phyloP scores from a whole-genome alignment of 2,113 vertebrate species.

The Pseudorhombus dupliciocellatus region DNA sequence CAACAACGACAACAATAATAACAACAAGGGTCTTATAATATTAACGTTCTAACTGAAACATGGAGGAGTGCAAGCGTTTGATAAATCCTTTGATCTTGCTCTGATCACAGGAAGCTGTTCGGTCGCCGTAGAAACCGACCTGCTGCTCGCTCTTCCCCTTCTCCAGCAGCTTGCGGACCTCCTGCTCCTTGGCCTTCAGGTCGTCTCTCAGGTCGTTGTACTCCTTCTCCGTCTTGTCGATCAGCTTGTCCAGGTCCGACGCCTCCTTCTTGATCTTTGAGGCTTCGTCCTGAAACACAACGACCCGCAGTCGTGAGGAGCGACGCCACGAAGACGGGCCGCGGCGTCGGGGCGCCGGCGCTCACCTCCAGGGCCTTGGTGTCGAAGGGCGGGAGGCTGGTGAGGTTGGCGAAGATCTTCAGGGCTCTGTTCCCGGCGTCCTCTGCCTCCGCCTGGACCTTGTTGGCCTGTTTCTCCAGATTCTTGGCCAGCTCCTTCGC shows the following conservation, averaged over 20 bases:
- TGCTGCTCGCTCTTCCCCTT: constrained; percentile 96
- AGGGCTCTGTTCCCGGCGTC: constrained; percentile 89
- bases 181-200: constrained; percentile 89
- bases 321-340: background rate
- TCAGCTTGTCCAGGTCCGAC: constrained; percentile 88
- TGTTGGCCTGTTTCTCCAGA: constrained; percentile 92
- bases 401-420: constrained; percentile 93
- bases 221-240: constrained; percentile 91
- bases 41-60: no score
- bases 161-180: constrained; percentile 94
- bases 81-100: no score
- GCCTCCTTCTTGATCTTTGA: constrained; percentile 94
- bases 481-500: constrained; percentile 90
- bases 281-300: constrained; percentile 85
- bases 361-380: constrained; percentile 87
- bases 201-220: constrained; percentile 93
- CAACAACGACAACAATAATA: no score
- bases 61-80: no score
- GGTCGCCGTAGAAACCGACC: constrained; percentile 72
- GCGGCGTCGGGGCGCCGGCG: background rate
- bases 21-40: no score
- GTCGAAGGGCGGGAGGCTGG: constrained; percentile 86
- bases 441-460: constrained; percentile 88
- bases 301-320: no score
- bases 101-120: background rate